Base-by-base conservation (phyloP, 2,797 vertebrate genomes). In the Micropoecilia bifurca region DNA sequence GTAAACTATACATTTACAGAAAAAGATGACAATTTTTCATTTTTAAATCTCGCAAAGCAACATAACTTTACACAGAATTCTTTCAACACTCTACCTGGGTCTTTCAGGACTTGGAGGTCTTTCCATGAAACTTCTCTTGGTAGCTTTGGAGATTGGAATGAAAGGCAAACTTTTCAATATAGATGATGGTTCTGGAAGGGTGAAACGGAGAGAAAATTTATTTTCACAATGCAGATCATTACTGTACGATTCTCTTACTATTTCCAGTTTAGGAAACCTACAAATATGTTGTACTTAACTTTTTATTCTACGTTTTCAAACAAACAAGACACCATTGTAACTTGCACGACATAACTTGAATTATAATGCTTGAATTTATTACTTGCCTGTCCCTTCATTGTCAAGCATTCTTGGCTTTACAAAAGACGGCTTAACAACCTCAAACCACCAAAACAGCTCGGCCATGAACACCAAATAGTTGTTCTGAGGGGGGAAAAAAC, bases 381-480 rank as follows among this genome's bases (percentile, higher is more conserved):
- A 88, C 89, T 89, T 88, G 82, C 93, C 93, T 89, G 82, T 88
- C 89, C 86, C 90, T 91, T 96, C 95, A 22, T 71, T 80, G 25
- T 92, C 93, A 83, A 97, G 92, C 75, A 93, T 92, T 82, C 96
- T 96, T 68, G 98, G 98, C n/a, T 97, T 97, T 74, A 99, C 98
- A 92, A 99, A 99, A 0, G 97, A 96, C 0, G 99, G 98, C 91
- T 98, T 99, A 79, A 97, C 97, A 22, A 98, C 97, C 94, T 99
- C 98, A 86, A 99, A 98, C 98, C 98, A 99, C 96, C 96, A 97
- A 92, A 99, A 99, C 82, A 99, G 95, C 89, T 99, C 99, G 79
- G 98, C 99, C 97, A 99, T 96, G 92, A 99, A 99, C 84, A 97
- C 98, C 95, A 99, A 95, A 93, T 98, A 99, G 93, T 99, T 99